phyloP scores from a whole-genome alignment of 1,140 invertebrate genomes.

The Meloidogyne exigua region DNA sequence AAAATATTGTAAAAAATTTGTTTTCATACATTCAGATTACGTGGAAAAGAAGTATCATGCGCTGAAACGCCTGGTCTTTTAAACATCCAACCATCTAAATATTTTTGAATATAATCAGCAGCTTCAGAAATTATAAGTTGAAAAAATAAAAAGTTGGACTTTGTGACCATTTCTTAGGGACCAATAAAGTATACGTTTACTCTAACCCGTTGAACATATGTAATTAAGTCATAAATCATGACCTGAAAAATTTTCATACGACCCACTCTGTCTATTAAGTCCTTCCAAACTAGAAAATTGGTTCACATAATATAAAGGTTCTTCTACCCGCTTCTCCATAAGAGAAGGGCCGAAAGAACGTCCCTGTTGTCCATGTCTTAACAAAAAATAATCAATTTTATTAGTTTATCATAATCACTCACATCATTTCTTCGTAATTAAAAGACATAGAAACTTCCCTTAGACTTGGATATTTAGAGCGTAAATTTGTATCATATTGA shows the following conservation, averaged over 20 bases:
- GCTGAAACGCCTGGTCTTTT: not conserved
- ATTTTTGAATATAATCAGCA: no score
- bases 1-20: no score
- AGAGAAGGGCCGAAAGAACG: not conserved
- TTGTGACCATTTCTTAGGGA: no score
- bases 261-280: not conserved
- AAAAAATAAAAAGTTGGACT: no score
- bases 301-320: not conserved
- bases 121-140: no score
- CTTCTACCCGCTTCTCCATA: not conserved
- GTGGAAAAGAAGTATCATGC: not conserved
- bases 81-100: not conserved
- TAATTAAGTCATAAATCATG: not conserved
- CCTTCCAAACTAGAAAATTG: not conserved
- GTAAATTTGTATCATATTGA: not conserved
- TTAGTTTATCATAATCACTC: not conserved
- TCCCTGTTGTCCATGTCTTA: not conserved
- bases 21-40: not conserved
- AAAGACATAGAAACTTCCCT: not conserved
- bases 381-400: not conserved
- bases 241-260: not conserved
- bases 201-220: no score
- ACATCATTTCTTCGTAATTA: not conserved
- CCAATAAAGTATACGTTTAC: no score
- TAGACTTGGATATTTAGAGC: not conserved